Base-by-base conservation (phyloP, 2,113 vertebrate species). In the Cichladusa arquata region DNA sequence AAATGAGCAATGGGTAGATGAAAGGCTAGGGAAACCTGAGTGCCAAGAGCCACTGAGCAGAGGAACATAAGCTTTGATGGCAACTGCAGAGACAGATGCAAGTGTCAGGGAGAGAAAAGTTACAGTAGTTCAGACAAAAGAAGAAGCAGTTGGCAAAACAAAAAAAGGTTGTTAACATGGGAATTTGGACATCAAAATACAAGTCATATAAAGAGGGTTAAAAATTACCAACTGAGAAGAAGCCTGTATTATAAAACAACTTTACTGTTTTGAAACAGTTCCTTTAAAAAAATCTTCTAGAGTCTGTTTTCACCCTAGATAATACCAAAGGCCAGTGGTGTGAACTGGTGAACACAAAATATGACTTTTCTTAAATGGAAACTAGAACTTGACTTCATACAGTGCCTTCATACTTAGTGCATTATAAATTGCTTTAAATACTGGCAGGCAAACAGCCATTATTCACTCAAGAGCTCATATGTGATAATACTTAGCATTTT, bases 401-500 rank as follows among this genome's bases (percentile, higher is more conserved):
- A 83, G 57, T 44, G 83, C 48, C 38, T 93, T 81, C 66, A 53
- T 66, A 91, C 34, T 88, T 92, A 45, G 42, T 72, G 70, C 57
- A 31, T 65, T 90, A 82, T 60, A 88, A 95, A 93, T 85, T 79
- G 83, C 79, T 82, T 91, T 82, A 92, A 95, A 95, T 93, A 92
- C 69, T 89, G 38, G 17, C 77, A 96, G 69, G 60, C 60, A 93
- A 95, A 88, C 95, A 95, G 80, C 93, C 85, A 96, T 95, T 95
- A 97, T 38, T 40, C 67, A 82, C 92, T 95, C 80, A 92, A 93
- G 89, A 96, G 77, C 93, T 88, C 77, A 91, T 61, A 96, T 14
- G 86, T 89, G 96, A 92, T 82, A 93, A 65, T 95, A 86, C 86
- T 97, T 91, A 92, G 91, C 92, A 95, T 97, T 97, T 95, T 96